Conservation (phyloP, 2,797 vertebrate species). For the Rhynchotus rufescens region DNA sequence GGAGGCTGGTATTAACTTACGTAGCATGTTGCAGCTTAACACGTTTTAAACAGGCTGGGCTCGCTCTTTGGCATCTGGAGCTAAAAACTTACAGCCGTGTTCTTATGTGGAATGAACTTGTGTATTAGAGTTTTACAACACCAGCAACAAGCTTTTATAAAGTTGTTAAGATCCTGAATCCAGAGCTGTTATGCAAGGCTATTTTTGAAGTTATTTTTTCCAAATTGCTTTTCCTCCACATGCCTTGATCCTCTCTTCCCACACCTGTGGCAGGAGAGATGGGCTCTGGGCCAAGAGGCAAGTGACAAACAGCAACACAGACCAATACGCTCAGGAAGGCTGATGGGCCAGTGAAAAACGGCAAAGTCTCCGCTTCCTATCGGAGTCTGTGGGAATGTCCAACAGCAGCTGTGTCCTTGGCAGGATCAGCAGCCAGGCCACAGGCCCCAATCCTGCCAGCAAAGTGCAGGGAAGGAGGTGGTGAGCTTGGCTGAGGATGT, state of each 20-base stretch:
- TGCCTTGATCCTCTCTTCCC: neutral
- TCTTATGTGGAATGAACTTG: constrained; percentile 63
- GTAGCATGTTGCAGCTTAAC: constrained; percentile 37
- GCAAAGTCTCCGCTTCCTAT: neutral
- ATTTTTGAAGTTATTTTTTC: constrained; percentile 19
- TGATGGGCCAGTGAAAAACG: neutral
- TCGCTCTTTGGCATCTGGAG: constrained; percentile 52
- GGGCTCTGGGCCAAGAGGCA: neutral
- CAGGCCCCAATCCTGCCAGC: neutral
- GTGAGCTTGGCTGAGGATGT: too few species aligned
- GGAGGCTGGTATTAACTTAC: constrained; percentile 33
- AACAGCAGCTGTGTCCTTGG: neutral
- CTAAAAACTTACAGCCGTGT: constrained; percentile 57
- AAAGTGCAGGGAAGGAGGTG: neutral
- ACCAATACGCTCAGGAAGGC: neutral
- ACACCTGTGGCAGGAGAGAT: neutral
- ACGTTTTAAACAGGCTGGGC: constrained; percentile 63
- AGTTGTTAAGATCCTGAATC: constrained; percentile 56
- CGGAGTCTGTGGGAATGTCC: rapidly evolving
- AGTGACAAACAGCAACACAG: neutral
- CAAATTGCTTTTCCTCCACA: neutral
- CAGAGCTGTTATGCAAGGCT: constrained; percentile 22
- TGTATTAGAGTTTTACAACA: constrained; percentile 67
- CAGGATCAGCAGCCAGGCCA: neutral
- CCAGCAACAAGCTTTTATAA: constrained; percentile 68